phyloP scores from a whole-genome alignment of 2,797 vertebrate species.

The Corythornis leucogaster region DNA sequence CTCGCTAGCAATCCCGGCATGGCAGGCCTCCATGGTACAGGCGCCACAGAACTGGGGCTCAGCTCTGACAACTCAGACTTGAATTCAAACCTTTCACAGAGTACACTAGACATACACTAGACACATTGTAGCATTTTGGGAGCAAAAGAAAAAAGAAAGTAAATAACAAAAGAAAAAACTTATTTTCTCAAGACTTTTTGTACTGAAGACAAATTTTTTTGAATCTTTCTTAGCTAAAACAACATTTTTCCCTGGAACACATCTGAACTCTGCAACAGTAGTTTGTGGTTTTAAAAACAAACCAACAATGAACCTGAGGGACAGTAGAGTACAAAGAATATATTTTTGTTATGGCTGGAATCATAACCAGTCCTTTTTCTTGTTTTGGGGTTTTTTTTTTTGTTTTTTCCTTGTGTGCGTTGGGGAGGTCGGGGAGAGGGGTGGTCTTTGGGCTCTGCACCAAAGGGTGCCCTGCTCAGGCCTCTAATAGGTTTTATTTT shows the following conservation, averaged over 20 bases:
- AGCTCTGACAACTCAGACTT: conserved; percentile 90
- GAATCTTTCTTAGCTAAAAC: conserved; percentile 90
- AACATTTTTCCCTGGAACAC: conserved; percentile 83
- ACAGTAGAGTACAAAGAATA: conserved; percentile 87
- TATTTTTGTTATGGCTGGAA: conserved; percentile 87
- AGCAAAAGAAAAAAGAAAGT: conserved; percentile 75
- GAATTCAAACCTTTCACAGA: conserved; percentile 93
- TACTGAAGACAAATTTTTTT: conserved; percentile 92
- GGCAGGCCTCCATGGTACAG: conserved; percentile 90
- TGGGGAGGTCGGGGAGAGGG: conserved; percentile 61
- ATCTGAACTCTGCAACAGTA: conserved; percentile 79
- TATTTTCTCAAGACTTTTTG: conserved; percentile 88
- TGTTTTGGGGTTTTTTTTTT: neutral
- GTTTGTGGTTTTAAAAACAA: conserved; percentile 80
- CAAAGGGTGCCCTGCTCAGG: conserved; percentile 71
- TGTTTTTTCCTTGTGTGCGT: conserved; percentile 72
- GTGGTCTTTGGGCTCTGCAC: conserved; percentile 65
- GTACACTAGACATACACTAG: conserved; percentile 94
- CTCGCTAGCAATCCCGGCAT: conserved; percentile 88
- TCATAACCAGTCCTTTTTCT: conserved; percentile 81
- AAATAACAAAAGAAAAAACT: conserved; percentile 79
- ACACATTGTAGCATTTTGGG: conserved; percentile 88
- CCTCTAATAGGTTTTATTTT: conserved; percentile 80
- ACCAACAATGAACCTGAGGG: conserved; percentile 80
- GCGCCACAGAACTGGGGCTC: conserved; percentile 90